These are phyloP conservation scores for Ptilodon capucinus DNA, from an alignment of 2,888 invertebrate species.

Conservation along the genomic window DNA sequence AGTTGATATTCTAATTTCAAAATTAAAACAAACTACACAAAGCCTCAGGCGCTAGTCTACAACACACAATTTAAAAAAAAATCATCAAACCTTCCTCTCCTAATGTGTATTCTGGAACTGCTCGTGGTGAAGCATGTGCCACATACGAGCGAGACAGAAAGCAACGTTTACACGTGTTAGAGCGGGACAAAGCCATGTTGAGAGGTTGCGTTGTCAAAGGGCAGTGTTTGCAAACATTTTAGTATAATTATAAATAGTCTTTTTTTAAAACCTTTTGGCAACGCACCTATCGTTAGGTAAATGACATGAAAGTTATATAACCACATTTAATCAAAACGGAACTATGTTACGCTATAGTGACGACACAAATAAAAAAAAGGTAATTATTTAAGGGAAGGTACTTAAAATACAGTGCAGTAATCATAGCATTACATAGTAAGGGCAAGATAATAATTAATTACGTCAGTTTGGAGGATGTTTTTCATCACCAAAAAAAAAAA, in stretches of 20 bases:
- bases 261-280: constrained; percentile 6
- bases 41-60: constrained; percentile 39
- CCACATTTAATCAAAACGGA: constrained; percentile 1
- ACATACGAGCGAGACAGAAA: constrained; percentile 74
- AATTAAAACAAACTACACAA: constrained; percentile 16
- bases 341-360: background rate
- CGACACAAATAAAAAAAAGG: background rate
- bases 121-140: constrained; percentile 62
- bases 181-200: constrained; percentile 63
- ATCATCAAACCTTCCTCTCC: constrained; percentile 77
- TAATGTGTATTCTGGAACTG: constrained; percentile 79
- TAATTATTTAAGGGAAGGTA: too few species aligned
- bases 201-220: constrained; percentile 26
- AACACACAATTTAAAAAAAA: constrained; percentile 43
- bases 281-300: constrained; percentile 16
- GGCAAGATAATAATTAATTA: background rate
- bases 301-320: constrained; percentile 20
- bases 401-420: too few species aligned
- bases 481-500: background rate
- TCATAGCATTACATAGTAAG: background rate
- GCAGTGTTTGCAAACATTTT: background rate
- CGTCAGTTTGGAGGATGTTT: background rate
- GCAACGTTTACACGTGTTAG: constrained; percentile 80
- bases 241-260: background rate
- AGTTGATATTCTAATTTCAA: constrained; percentile 6